Evolutionary conservation across 2,797 vertebrate species (phyloP), one percentile per base, ranked within the genome.

Genomic region (Enteromius afrohamiltoni): DNA sequence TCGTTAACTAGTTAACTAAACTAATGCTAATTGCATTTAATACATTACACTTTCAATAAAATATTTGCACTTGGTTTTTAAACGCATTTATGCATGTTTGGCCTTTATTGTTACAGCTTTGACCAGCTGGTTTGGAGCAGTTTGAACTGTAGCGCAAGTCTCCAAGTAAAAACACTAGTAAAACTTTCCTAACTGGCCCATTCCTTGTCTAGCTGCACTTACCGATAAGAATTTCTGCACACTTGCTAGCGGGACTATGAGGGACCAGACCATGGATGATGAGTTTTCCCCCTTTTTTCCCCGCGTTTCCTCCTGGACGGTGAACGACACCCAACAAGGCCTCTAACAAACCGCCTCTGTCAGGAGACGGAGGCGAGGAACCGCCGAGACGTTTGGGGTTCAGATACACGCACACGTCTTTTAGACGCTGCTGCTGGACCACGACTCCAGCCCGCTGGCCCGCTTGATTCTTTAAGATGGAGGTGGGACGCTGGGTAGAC

Each of bases 201-300:
- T 1, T 70, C 13, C 70, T 77, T n/a, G 37, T 93, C 23, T 70
- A 60, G 26, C 34, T 9, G 19, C 1, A 2, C 96, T 97, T 91
- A 99, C 98, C 98, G 0, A 99, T 97, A 4, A 97, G 85, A 64
- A 99, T 95, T 68, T 96, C 95, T 21, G 95, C 96, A 1, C 95
- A 95, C 90, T 96, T 97, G 88, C 96, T 91, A 60, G 97, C 97
- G 1, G 97, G 94, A 60, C 96, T 95, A 51, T 96, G 96, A 34
- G 96, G 96, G 64, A 96, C 91, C 83, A 99, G 93, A 49, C 97
- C 96, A 10, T 97, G 95, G 6, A 99, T 94, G 19, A 95, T 93
- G 77, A 99, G 94, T 88, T 93, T 95, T 77, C 96, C 95, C 79
- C 94, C 95, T 31, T 69, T 89, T 2, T 83, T 87, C 81, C 77